Evolutionary conservation across 2,888 invertebrate genomes (phyloP).

Genomic region (Suillia variegata): DNA sequence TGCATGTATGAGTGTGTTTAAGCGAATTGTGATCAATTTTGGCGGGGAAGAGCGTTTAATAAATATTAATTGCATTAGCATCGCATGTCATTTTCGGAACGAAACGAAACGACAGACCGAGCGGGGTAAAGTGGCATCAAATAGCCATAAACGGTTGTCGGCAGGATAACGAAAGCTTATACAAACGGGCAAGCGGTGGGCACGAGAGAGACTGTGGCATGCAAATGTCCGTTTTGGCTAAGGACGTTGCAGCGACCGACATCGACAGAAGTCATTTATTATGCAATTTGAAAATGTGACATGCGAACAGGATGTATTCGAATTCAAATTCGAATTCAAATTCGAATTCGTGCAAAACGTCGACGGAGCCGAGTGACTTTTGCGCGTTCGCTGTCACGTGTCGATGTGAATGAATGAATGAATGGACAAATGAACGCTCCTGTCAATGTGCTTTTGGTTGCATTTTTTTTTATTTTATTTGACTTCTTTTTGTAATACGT

Average conservation of each 20-base stretch:
- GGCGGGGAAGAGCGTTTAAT: slow-evolving; percentile 29
- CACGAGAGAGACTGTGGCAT: neutral
- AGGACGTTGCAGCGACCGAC: neutral
- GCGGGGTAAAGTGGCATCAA: neutral
- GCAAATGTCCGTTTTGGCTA: neutral
- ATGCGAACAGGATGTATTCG: slow-evolving; percentile 9
- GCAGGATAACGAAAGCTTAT: neutral
- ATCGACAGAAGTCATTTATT: slow-evolving; percentile 19
- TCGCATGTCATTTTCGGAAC: slow-evolving; percentile 21
- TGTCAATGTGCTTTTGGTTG: no score
- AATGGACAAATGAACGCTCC: no score
- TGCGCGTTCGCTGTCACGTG: no score
- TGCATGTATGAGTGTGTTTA: no score
- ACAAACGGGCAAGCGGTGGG: neutral
- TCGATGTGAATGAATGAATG: no score
- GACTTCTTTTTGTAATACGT: no score
- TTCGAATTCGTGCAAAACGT: no score
- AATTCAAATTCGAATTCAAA: no score
- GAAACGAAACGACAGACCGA: no score
- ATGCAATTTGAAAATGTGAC: slow-evolving; percentile 26
- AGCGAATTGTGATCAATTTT: slow-evolving; percentile 19
- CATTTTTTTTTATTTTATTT: no score
- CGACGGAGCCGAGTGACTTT: no score
- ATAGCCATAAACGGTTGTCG: slow-evolving; percentile 13
- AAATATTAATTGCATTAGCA: slow-evolving; percentile 38